Conservation (phyloP, 2,888 invertebrate species). For the Shargacucullia verbasci region DNA sequence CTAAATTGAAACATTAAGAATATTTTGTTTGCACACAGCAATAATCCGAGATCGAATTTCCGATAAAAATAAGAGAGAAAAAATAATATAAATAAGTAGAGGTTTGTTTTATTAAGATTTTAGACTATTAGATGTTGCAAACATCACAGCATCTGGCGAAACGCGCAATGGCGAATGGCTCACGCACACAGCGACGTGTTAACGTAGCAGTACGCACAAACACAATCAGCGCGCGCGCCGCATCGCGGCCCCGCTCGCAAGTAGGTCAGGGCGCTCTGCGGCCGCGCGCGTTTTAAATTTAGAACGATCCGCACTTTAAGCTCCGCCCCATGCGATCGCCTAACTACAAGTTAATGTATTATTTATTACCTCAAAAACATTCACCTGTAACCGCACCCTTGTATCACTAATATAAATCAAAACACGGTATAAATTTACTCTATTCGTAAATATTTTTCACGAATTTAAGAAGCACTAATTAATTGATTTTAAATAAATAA, state of each 20-base stretch:
- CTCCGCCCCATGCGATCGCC: constrained; percentile 83
- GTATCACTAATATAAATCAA: constrained; percentile 3
- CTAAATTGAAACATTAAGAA: too few species aligned
- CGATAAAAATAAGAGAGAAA: background rate
- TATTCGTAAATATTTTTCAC: too few species aligned
- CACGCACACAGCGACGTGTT: constrained; percentile 77
- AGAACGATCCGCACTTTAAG: constrained; percentile 87
- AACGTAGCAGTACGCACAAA: constrained; percentile 73
- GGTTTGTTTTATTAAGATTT: constrained; percentile 62
- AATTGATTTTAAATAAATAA: too few species aligned
- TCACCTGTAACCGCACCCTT: constrained; percentile 63
- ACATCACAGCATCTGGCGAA: constrained; percentile 86
- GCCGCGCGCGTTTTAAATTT: constrained; percentile 88
- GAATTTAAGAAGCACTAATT: too few species aligned
- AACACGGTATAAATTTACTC: background rate
- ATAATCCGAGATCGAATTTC: too few species aligned
- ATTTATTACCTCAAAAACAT: constrained; percentile 69
- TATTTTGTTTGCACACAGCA: too few species aligned
- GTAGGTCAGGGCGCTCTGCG: constrained; percentile 88
- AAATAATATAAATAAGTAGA: constrained; percentile 9
- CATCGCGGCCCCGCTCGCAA: constrained; percentile 88
- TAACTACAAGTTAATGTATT: constrained; percentile 76
- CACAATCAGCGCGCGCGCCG: constrained; percentile 84
- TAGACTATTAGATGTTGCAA: constrained; percentile 77
- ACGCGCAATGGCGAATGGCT: constrained; percentile 83